Conservation (phyloP, 2,888 invertebrate species). For the Torymus aiolomorphi region DNA sequence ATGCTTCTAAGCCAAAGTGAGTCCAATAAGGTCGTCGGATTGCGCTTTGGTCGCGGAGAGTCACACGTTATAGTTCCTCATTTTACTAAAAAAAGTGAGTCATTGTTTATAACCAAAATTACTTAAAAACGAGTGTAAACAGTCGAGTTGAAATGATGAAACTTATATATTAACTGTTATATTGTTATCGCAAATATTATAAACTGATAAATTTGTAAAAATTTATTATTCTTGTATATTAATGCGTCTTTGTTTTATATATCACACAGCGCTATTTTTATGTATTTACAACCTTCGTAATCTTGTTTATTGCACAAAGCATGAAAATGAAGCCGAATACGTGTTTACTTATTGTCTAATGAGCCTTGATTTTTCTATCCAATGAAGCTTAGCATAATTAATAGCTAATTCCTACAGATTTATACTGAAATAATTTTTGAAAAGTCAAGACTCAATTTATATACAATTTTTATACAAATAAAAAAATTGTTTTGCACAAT, state of each 20-base stretch:
- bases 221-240: conserved; percentile 9
- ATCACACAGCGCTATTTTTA: conserved; percentile 30
- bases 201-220: conserved; percentile 30
- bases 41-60: neutral
- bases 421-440: conserved; percentile 10
- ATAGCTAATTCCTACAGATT: conserved; percentile 5
- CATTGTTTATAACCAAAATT: conserved; percentile 12
- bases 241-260: conserved; percentile 32
- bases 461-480: conserved; percentile 24
- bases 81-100: conserved; percentile 32
- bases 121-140: conserved; percentile 15
- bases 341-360: conserved; percentile 9
- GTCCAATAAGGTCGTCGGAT: conserved; percentile 1
- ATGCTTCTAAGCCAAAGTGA: conserved; percentile 19
- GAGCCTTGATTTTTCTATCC: conserved; percentile 32
- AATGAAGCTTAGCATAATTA: neutral
- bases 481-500: conserved; percentile 4
- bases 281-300: conserved; percentile 34
- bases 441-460: conserved; percentile 25
- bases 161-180: conserved; percentile 34
- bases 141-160: conserved; percentile 15
- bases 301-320: conserved; percentile 7
- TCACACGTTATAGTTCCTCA: conserved; percentile 43
- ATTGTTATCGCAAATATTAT: conserved; percentile 39
- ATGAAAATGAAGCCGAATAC: conserved; percentile 11